Evolutionary conservation across 2,888 invertebrate species (phyloP), one percentile per base, ranked within the genome.

Genomic region (Isotomurus palustris): DNA sequence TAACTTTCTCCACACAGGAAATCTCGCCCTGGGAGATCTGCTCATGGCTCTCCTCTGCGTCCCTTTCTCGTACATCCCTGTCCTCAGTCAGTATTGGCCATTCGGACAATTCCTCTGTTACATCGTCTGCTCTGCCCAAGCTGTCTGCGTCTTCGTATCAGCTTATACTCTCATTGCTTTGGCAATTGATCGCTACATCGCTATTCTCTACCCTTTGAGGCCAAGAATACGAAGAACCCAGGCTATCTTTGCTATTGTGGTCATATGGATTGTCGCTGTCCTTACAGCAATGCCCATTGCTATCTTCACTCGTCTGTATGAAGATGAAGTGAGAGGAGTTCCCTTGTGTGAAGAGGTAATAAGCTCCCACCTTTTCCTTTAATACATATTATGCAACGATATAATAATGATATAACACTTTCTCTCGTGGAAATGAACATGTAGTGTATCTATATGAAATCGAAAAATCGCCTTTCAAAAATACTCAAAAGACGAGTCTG

Each of bases 131-230:
- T 65, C 68, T 8, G 65, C 64, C 29, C 64, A 70, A 47, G 67
- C 69, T 2, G 66, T 74, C 12, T 69, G 73, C 28, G 73, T 74
- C 17, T 72, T 74, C 35, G 87, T 92, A 58, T 90, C 89, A 73
- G 89, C 92, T 2, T 93, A 92, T 74, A 93, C 93, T 0, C 76
- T 94, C 71, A 85, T 94, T 28, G 91, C 91, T 35, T 91, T 94
- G 73, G 91, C 91, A 67, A 82, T 91, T 53, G 93, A 94, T 77
- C 83, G 92, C 19, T 94, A 90, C 73, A 84, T 90, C 75, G 91
- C 90, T 50, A 92, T 94, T 61, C 86, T 92, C 83, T 86, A 88
- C 78, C 93, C 93, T 0, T 75, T 94, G 53, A 81, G 84, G 68
- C 91, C 90, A 1, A 80, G 91, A 38, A 81, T 91, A 73, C 85